phyloP scores from a whole-genome alignment of 2,113 vertebrate genomes.

The Myodes glareolus region DNA sequence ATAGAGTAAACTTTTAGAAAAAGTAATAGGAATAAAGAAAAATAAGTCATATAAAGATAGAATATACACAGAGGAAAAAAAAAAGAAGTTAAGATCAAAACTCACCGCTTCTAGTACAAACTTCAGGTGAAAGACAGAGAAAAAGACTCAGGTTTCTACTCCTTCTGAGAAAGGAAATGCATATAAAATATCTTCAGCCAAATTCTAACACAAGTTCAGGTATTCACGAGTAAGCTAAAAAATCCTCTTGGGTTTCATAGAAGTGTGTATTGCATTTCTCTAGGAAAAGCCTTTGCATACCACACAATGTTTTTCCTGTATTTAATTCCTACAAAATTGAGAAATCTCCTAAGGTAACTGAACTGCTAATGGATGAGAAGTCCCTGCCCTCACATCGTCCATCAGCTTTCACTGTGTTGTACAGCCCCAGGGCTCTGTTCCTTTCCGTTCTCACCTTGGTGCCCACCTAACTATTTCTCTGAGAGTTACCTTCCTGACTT shows the following conservation, averaged over 20 bases:
- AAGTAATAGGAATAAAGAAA: too few relatives aligned
- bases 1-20: too few relatives aligned
- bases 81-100: neutral
- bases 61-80: too few relatives aligned
- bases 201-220: neutral
- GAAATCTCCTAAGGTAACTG: neutral
- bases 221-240: neutral
- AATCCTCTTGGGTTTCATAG: neutral
- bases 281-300: neutral
- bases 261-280: neutral
- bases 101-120: neutral
- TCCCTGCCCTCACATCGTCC: fast-evolving
- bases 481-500: neutral
- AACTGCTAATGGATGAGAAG: neutral
- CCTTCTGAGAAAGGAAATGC: neutral
- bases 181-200: neutral
- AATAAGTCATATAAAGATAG: too few relatives aligned
- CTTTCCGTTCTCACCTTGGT: too few relatives aligned
- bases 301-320: neutral
- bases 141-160: neutral
- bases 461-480: neutral
- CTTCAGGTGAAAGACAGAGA: neutral
- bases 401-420: fast-evolving
- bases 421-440: too few relatives aligned
- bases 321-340: neutral